A percentile compares a stretch with the other conserved stretches of the same genome.
Conservation (phyloP, 30 jellyfish, hydroid and myxozoan species). For the Morbakka virulenta region DNA sequence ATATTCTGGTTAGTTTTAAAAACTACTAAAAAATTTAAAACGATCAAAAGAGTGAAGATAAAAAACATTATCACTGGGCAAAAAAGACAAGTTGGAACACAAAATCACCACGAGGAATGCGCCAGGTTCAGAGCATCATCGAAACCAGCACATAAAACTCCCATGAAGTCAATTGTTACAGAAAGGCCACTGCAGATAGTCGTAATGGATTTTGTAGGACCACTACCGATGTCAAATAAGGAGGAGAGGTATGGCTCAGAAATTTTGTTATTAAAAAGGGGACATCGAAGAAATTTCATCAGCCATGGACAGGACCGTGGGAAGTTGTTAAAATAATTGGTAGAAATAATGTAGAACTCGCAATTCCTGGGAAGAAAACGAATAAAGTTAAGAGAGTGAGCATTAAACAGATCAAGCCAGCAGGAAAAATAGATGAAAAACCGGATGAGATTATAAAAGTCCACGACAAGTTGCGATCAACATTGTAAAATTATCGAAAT, state of each 20-base stretch:
- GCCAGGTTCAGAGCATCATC: slow-evolving; percentile 41
- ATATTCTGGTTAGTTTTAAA: too few species aligned
- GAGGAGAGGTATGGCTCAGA: too few species aligned
- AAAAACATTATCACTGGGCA: too few species aligned
- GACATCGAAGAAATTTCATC: background rate
- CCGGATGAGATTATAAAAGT: background rate
- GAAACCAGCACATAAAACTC: slow-evolving; percentile 44
- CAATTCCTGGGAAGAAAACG: background rate
- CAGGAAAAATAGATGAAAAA: background rate
- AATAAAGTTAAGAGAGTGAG: background rate
- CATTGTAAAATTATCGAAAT: too few species aligned
- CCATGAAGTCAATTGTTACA: slow-evolving; percentile 29
- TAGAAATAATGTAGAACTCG: background rate
- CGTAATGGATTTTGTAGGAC: too few species aligned
- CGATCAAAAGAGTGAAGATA: too few species aligned
- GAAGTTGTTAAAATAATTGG: background rate
- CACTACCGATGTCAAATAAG: too few species aligned
- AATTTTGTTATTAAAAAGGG: too few species aligned
- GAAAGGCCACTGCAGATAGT: slow-evolving; percentile 32
- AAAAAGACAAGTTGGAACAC: too few species aligned
- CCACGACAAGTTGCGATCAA: background rate
- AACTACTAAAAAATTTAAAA: too few species aligned
- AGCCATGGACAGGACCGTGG: background rate
- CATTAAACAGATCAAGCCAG: background rate
- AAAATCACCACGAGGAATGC: slow-evolving; percentile 36